Evolutionary conservation across 2,888 invertebrate genomes (phyloP).

Genomic region (Rotaria magnacalcarata): DNA sequence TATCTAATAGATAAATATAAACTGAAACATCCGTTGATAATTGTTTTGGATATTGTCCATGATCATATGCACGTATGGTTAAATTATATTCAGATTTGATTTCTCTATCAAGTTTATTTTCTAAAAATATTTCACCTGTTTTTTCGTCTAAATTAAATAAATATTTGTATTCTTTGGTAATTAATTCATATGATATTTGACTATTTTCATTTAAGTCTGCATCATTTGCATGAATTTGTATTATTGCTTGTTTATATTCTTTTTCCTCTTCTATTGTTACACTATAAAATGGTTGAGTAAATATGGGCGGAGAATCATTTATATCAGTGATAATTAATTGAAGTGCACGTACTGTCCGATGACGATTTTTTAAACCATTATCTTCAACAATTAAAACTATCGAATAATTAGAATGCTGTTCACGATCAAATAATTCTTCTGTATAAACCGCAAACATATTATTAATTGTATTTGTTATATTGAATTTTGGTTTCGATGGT

Average conservation of each 20-base stretch:
- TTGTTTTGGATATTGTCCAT: background rate
- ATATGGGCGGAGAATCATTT: background rate
- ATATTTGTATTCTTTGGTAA: background rate
- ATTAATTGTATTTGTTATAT: background rate
- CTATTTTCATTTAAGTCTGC: background rate
- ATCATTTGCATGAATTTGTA: background rate
- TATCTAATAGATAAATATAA: background rate
- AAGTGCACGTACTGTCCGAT: background rate
- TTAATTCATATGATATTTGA: conserved; percentile 4
- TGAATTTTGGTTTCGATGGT: background rate
- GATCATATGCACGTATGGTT: background rate
- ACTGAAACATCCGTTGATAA: background rate
- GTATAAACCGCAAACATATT: background rate
- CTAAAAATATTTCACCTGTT: background rate
- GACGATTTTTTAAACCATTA: background rate
- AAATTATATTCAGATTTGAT: background rate
- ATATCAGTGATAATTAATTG: background rate
- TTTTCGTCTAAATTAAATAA: background rate
- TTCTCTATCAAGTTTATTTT: background rate
- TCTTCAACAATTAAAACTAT: background rate
- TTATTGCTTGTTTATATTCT: background rate
- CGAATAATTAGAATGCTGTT: background rate
- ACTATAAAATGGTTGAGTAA: background rate
- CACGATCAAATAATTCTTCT: conserved; percentile 1
- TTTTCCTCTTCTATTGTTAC: background rate